A percentile compares a stretch with the other conserved stretches of the same genome.
phyloP scores from a whole-genome alignment of 2,888 invertebrate species.

The Tigriopus californicus region DNA sequence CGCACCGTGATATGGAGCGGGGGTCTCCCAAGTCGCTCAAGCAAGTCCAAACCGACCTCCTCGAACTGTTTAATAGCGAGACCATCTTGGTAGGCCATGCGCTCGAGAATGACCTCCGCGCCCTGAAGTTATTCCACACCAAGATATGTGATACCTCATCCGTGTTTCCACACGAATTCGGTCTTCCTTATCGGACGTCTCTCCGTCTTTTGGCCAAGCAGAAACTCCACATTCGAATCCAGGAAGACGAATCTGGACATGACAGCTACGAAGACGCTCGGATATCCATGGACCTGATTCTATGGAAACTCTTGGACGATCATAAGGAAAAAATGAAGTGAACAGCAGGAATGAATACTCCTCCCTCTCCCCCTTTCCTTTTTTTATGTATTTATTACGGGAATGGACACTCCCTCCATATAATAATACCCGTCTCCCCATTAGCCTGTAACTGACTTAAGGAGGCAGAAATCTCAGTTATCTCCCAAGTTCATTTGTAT shows the following conservation, averaged over 20 bases:
- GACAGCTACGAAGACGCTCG: constrained; percentile 31
- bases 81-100: constrained; percentile 32
- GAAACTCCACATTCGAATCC: constrained; percentile 28
- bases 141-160: constrained; percentile 29
- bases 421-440: too few species aligned
- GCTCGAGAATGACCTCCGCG: constrained; percentile 30
- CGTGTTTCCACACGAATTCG: constrained; percentile 29
- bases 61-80: constrained; percentile 24
- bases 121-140: constrained; percentile 26
- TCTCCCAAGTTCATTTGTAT: too few species aligned
- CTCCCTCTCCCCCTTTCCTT: background rate
- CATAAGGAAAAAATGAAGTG: background rate
- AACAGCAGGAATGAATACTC: background rate
- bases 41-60: constrained; percentile 21
- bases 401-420: too few species aligned
- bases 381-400: too few species aligned
- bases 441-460: too few species aligned
- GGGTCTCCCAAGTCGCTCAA: constrained; percentile 23
- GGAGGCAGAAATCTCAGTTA: too few species aligned
- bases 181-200: constrained; percentile 29
- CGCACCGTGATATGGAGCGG: constrained; percentile 24
- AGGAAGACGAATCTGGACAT: constrained; percentile 28
- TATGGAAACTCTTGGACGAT: constrained; percentile 24
- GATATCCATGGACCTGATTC: constrained; percentile 29
- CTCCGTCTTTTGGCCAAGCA: constrained; percentile 27